phyloP scores from a whole-genome alignment of 2,888 invertebrate species.

The Rhagonycha lutea region DNA sequence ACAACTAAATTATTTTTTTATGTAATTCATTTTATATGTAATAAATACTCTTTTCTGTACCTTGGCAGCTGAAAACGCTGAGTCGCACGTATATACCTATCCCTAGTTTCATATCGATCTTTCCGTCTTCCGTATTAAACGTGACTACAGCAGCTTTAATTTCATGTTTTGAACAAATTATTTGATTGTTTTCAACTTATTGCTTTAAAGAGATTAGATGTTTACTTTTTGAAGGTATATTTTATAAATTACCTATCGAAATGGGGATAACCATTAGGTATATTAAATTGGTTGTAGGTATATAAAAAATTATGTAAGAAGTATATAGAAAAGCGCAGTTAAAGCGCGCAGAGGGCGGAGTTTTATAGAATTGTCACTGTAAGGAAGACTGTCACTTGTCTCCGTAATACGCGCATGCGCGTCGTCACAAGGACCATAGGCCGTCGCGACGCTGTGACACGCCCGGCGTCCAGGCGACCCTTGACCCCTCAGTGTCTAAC shows the following conservation, averaged over 20 bases:
- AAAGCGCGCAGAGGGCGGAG: conserved; percentile 47
- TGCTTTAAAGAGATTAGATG: not conserved
- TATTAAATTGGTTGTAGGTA: not conserved
- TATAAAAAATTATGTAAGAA: not conserved
- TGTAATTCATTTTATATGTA: not conserved
- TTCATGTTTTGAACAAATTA: conserved; percentile 19
- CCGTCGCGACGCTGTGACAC: conserved; percentile 55
- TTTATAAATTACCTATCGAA: not conserved
- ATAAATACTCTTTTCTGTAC: conserved; percentile 14
- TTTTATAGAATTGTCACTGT: conserved; percentile 53
- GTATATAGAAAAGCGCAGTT: conserved; percentile 36
- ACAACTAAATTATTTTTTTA: not conserved
- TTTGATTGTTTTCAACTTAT: conserved; percentile 4
- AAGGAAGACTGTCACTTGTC: conserved; percentile 55
- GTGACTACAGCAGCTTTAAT: conserved; percentile 15
- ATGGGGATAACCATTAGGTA: not conserved
- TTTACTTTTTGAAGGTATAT: not conserved
- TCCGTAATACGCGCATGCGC: conserved; percentile 51
- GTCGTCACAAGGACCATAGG: conserved; percentile 52
- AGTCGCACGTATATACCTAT: conserved; percentile 15
- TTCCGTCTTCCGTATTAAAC: conserved; percentile 20
- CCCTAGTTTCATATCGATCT: conserved; percentile 22
- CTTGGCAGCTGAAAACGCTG: conserved; percentile 11
- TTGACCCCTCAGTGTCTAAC: conserved; percentile 54
- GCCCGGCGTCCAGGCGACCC: conserved; percentile 55